Base-by-base conservation (phyloP, 1,140 invertebrate species). In the Daktulosphaira vitifoliae region DNA sequence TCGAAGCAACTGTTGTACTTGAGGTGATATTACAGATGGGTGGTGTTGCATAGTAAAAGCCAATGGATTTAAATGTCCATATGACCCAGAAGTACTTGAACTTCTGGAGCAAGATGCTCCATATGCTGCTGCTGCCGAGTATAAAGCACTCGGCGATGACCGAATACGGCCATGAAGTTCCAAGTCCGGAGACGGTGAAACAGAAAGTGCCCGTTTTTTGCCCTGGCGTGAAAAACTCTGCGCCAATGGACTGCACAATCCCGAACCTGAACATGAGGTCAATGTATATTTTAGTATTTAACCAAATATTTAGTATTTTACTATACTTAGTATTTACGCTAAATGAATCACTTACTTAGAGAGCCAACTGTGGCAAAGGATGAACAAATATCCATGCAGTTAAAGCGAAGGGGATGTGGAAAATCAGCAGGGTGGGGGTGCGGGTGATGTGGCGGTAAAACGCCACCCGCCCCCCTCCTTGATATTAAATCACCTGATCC, bases 121-220 rank as follows among this genome's bases (percentile, higher is more conserved):
- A 18, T 92, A 90, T 25, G 56, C 56, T 26, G 56, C 56, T 70
- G 93, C 88, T 49, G 93, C 85, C n/a, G 90, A 90, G 20, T 88
- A 87, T 65, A 97, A 76, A 38, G 92, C 95, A 69, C 92, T 95
- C 0, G 93, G 94, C 13, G 92, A 96, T 70, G 93, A 92, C 67
- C 93, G 82, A 70, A 97, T 96, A 80, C 96, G 89, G 52, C 92
- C 93, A 71, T 91, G 92, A 70, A 98, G 86, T 74, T 96, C 92
- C 71, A 96, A 83, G 74, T 96, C 92, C 0, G 92, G 92, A 71
- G 96, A 94, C 0, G 94, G 92, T 13, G 92, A 96, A 74, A 90
- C 91, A 49, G 92, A 96, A 0, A 96, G 78, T 0, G 93, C 92
- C 49, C 94, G 79, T 73, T 97, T 98, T 26, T 92, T 82, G 71